Base-by-base conservation (phyloP, 1,140 invertebrate genomes). In the Bemisia tabaci region DNA sequence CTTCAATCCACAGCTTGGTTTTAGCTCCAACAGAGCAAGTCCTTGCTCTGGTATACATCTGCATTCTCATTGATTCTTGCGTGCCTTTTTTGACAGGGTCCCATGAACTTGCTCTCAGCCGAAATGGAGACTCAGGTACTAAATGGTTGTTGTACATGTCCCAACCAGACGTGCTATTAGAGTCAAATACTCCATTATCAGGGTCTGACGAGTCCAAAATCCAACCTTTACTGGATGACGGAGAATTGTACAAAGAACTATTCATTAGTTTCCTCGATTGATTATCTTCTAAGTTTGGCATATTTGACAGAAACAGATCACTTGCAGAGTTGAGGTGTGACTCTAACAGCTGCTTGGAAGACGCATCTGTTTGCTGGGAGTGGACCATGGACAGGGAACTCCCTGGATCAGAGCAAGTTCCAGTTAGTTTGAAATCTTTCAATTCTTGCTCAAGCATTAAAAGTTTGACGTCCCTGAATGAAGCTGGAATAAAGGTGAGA, bases 401-500 rank as follows among this genome's bases (percentile, higher is more conserved):
- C 17, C 33, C 67, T 9, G 70, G 68, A 62, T 65, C 70, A 12
- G 72, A 68, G 2, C 67, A 67, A 12, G 73, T 71, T 11, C 65
- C 68, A 22, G 67, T 71, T 5, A 68, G 70, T 68, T 65, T 72
- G 12, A 72, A 71, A 9, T 69, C 59, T 67, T 74, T 75, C 0
- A 63, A 22, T 63, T 66, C 62, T 71, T 68, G 48, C 63, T 26
- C 0, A 27, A 77, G 70, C 69, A 77, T 77, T 23, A 84, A 73
- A 11, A 77, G 25, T 70, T 80, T 82, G 0, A 84, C 73, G 70
- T 85, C 84, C 39, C 78, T 73, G 68, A 83, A 79, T 12, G 82
- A 81, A 11, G 84, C 82, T 1, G 89, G 88, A 21, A 91, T 68
- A 70, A 91, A 81, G 2, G 87, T 89, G 2, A 90, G 72, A 12